Evolutionary conservation across 2,797 vertebrate species (phyloP), one percentile per base, ranked within the genome.

Genomic region (Rhinophrynus dorsalis): DNA sequence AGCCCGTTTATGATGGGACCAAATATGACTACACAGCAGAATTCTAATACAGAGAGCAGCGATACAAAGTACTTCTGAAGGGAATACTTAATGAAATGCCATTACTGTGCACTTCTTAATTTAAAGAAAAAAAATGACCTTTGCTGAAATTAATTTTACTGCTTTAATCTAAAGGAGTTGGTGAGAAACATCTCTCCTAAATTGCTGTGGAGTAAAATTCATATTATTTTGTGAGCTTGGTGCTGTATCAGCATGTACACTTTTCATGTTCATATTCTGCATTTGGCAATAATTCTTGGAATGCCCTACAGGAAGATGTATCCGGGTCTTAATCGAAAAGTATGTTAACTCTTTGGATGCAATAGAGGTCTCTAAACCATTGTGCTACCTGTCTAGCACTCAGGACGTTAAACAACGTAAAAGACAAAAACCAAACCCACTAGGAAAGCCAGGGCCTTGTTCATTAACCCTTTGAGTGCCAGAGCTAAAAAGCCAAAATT

Each of bases 91-190:
- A 59, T 74, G 75, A 82, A 80, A 72, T 76, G 74, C 76, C 77
- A 50, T 82, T 82, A 77, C 56, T 2, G 2, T 0, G 8, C 45
- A 67, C 18, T 82, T 85, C 82, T 81, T 75, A 76, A 61, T 77
- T 78, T 76, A 79, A 79, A 61, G 66, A 10, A 75, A 77, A 65
- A 77, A 78, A 80, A 61, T 73, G 52, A 77, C 74, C 79, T 82
- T 83, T 77, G 63, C 45, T 64, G 77, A 78, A 84, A 79, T 74
- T 80, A 77, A 83, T 78, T 76, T 71, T 47, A 70, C 58, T 67
- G 69, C 72, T 82, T 84, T 80, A 81, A 68, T 81, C 72, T 52
- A 6, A 7, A 57, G 65, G 64, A 71, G 61, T 57, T 67, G 69
- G 47, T 72, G 76, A 64, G 54, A 1, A 61, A n/a, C 60, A 50